Conservation (phyloP, 1,140 invertebrate genomes). For the Drosophila simulans region DNA sequence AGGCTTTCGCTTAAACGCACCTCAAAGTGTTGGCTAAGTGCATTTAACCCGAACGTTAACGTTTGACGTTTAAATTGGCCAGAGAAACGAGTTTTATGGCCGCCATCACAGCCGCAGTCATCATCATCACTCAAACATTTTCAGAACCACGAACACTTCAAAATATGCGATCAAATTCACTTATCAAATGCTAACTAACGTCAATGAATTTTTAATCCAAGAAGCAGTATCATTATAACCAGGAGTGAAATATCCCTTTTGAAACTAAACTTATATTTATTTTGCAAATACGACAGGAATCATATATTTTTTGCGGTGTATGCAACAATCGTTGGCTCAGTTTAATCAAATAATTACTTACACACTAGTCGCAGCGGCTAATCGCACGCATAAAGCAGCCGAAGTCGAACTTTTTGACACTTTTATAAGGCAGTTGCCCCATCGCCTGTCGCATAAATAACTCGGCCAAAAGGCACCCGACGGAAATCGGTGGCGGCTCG, state of each 20-base stretch:
- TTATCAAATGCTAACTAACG: no score
- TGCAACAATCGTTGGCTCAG: slow-evolving; percentile 16
- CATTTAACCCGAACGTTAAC: slow-evolving; percentile 80
- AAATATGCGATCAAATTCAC: neutral
- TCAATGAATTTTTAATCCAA: no score
- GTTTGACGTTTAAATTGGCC: slow-evolving; percentile 79
- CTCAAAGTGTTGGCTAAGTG: slow-evolving; percentile 81
- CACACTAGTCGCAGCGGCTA: slow-evolving; percentile 56
- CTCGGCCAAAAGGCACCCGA: slow-evolving; percentile 67
- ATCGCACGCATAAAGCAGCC: slow-evolving; percentile 69
- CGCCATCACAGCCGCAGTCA: slow-evolving; percentile 28
- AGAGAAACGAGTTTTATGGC: slow-evolving; percentile 59
- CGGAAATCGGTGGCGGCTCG: slow-evolving; percentile 61
- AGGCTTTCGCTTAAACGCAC: slow-evolving; percentile 77
- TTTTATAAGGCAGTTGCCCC: slow-evolving; percentile 79
- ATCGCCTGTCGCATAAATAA: slow-evolving; percentile 78
- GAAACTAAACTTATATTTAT: neutral
- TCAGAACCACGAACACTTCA: neutral
- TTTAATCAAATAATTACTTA: slow-evolving; percentile 70
- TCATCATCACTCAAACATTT: slow-evolving; percentile 52
- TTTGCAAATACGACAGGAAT: no score
- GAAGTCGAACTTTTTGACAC: slow-evolving; percentile 73
- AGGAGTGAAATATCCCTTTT: neutral
- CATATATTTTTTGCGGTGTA: slow-evolving; percentile 6
- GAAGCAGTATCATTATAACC: no score